Conservation (phyloP, 1,140 invertebrate genomes). For the Drosophila arizonae region DNA sequence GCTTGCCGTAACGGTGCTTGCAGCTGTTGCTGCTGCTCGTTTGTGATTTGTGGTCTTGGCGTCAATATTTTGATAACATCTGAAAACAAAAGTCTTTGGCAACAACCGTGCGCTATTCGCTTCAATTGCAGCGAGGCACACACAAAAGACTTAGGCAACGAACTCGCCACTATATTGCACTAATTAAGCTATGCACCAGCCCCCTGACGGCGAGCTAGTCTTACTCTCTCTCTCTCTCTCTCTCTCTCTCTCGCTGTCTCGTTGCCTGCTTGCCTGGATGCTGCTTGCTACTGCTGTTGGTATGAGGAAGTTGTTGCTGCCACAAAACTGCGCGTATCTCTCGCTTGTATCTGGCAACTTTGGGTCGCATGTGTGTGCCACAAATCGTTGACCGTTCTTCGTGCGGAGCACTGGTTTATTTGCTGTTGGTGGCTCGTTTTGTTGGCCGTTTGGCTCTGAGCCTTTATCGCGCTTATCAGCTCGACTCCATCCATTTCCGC, state of each 20-base stretch:
- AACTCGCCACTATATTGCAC: conserved; percentile 40
- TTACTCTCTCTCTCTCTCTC: background rate
- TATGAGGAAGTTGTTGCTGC: conserved; percentile 59
- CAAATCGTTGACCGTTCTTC: conserved; percentile 35
- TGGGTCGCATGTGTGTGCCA: conserved; percentile 18
- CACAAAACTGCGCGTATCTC: conserved; percentile 46
- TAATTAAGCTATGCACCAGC: conserved; percentile 63
- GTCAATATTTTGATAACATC: conserved; percentile 19
- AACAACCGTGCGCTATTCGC: conserved; percentile 20
- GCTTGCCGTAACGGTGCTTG: background rate
- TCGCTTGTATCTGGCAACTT: conserved; percentile 47
- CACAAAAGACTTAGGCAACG: conserved; percentile 27
- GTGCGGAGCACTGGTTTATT: background rate
- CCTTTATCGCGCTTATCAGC: conserved; percentile 47
- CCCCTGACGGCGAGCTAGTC: no score
- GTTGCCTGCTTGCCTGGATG: background rate
- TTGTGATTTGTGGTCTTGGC: conserved; percentile 3
- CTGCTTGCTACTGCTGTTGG: conserved; percentile 14
- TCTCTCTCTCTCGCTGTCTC: background rate
- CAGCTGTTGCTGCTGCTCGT: background rate
- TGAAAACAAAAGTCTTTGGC: conserved; percentile 2
- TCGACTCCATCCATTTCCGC: conserved; percentile 39
- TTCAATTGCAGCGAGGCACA: background rate
- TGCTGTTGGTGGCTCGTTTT: conserved; percentile 1
- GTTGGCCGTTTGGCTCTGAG: conserved; percentile 28